Evolutionary conservation across 2,888 invertebrate genomes (phyloP).

Genomic region (Beris morrisii): DNA sequence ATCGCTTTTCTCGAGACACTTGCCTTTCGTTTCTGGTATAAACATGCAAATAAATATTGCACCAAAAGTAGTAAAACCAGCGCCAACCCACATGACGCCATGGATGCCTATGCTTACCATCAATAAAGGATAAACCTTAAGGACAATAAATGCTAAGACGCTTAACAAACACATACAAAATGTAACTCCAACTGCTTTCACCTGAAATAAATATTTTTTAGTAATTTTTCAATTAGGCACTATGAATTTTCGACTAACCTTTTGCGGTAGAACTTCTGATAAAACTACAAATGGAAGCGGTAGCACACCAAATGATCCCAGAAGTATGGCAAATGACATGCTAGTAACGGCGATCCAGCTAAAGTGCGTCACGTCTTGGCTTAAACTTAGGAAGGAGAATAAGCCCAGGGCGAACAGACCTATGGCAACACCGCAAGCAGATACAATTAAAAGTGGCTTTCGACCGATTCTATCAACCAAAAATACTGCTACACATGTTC

Average conservation of each 20-base stretch:
- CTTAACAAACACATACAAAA: slow-evolving; percentile 46
- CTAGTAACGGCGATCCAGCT: slow-evolving; percentile 49
- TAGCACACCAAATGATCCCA: slow-evolving; percentile 49
- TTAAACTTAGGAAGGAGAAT: slow-evolving; percentile 43
- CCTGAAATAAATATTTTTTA: slow-evolving; percentile 42
- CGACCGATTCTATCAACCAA: slow-evolving; percentile 50
- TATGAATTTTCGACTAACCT: slow-evolving; percentile 43
- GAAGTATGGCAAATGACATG: slow-evolving; percentile 48
- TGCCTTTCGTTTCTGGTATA: slow-evolving; percentile 52
- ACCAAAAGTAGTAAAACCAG: slow-evolving; percentile 43
- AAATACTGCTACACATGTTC: slow-evolving; percentile 47
- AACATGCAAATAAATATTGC: slow-evolving; percentile 48
- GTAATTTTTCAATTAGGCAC: neutral
- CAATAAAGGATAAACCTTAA: slow-evolving; percentile 50
- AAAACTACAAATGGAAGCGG: slow-evolving; percentile 50
- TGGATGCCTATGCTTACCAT: slow-evolving; percentile 46
- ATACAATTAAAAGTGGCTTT: slow-evolving; percentile 48
- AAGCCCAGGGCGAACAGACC: slow-evolving; percentile 46
- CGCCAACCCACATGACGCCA: slow-evolving; percentile 51
- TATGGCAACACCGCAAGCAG: slow-evolving; percentile 46
- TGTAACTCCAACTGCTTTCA: slow-evolving; percentile 47
- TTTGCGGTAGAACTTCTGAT: slow-evolving; percentile 51
- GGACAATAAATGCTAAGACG: slow-evolving; percentile 43
- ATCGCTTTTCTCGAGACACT: slow-evolving; percentile 42
- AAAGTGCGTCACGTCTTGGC: slow-evolving; percentile 31